phyloP scores from a whole-genome alignment of 1,140 invertebrate genomes.

The Dufourea novaeangliae region DNA sequence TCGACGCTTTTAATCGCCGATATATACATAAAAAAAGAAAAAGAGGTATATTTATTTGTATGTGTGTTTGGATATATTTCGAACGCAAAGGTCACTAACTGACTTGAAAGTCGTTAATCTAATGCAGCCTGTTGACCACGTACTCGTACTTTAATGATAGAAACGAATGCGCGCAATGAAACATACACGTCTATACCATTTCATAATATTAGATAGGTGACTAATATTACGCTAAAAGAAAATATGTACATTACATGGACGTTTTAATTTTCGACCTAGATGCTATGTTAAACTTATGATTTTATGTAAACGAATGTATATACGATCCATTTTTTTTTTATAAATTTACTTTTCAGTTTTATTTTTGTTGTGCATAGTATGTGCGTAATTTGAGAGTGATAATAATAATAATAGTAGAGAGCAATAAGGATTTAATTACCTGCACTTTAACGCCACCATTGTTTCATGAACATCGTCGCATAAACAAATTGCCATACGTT shows the following conservation, averaged over 20 bases:
- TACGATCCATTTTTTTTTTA: constrained; percentile 34
- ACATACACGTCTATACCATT: constrained; percentile 38
- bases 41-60: constrained; percentile 54
- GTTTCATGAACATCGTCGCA: constrained; percentile 6
- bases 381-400: constrained; percentile 28
- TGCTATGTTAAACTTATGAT: constrained; percentile 36
- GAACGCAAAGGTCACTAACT: constrained; percentile 15
- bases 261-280: constrained; percentile 51
- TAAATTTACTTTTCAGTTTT: constrained; percentile 24
- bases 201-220: constrained; percentile 45
- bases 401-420: constrained; percentile 30
- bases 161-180: constrained; percentile 31
- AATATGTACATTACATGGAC: constrained; percentile 44
- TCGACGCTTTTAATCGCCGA: constrained; percentile 4
- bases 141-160: constrained; percentile 33
- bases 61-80: constrained; percentile 17
- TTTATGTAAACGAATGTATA: constrained; percentile 49
- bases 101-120: constrained; percentile 23
- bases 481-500: constrained; percentile 19
- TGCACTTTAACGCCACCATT: constrained; percentile 22
- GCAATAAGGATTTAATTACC: constrained; percentile 41
- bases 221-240: constrained; percentile 36
- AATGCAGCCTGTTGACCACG: constrained; percentile 18
- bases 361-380: constrained; percentile 24
- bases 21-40: constrained; percentile 18